Percentiles rank a stretch among this genome's conserved stretches.
These are phyloP conservation scores for Edolisoma coerulescens DNA, from an alignment of 2,113 vertebrate species.

Conservation along the genomic window DNA sequence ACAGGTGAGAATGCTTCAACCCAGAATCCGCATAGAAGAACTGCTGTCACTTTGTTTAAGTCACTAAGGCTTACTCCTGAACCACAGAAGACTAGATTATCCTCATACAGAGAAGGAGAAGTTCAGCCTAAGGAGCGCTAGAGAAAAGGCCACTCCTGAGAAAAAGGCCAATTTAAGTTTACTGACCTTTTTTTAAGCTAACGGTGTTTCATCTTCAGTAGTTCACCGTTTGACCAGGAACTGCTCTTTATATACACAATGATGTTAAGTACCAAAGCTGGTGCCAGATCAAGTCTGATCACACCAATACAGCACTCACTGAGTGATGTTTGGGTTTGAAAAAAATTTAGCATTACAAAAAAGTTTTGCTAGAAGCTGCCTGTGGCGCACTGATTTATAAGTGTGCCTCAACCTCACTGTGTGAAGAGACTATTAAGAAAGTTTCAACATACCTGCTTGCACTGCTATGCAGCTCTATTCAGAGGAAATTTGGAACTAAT, in stretches of 20 bases:
- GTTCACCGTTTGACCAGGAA: not conserved
- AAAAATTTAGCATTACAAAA: not conserved
- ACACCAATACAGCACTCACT: not conserved
- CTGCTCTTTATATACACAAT: not conserved
- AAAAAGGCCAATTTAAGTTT: not conserved
- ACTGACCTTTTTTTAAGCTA: not conserved
- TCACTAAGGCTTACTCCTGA: not conserved
- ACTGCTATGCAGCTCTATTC: not conserved
- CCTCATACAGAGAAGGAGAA: rapidly evolving
- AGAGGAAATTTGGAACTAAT: not conserved
- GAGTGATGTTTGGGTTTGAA: not conserved
- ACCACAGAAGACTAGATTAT: not conserved
- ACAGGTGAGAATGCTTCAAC: not conserved
- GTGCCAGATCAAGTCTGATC: not conserved
- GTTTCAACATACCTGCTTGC: not conserved
- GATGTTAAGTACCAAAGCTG: not conserved
- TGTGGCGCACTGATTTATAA: not conserved
- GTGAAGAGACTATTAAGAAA: not conserved
- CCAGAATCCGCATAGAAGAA: not conserved
- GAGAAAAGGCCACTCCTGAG: not conserved
- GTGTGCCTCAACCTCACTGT: not conserved
- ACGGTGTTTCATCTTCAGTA: not conserved
- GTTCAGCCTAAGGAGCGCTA: not conserved
- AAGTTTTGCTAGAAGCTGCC: not conserved
- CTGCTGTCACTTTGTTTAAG: not conserved